Evolutionary conservation across 1,140 invertebrate species (phyloP), one percentile per base, ranked within the genome.

Genomic region (Neodiprion lecontei): DNA sequence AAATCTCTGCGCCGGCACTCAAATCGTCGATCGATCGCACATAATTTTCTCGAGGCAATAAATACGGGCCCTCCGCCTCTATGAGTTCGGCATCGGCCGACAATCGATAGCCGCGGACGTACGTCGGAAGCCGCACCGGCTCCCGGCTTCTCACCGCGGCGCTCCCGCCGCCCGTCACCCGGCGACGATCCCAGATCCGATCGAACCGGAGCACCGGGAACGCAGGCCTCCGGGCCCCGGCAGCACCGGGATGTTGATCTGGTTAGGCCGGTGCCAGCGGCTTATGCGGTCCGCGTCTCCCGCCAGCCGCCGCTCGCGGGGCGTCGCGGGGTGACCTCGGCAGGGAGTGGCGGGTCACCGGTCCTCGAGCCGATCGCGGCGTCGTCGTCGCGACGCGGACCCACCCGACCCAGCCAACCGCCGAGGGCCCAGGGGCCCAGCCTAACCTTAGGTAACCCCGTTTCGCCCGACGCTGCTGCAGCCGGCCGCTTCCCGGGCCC

Each of bases 261-360:
- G 85, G 85, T 86, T 85, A 86, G 83, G 85, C 81, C 79, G 84
- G 80, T 85, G 83, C 80, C 76, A 80, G 74, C 67, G 77, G 80
- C 79, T 78, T 76, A 74, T 76, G 75, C 76, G 77, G 82, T 61
- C 53, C 80, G 78, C 79, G 80, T 75, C 79, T 82, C 82, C 79
- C 77, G 79, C 79, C 78, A 76, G 71, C 74, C 76, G 82, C 81
- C 80, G 81, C 17, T 78, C 75, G 73, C 79, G 83, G 80, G 81
- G 78, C 66, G 79, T 61, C 83, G 85, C 85, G 80, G 82, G 82
- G 85, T 84, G 85, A 86, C 85, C 86, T 86, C 82, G 80, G 79
- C 82, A 85, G 84, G 85, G 86, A 84, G 86, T 87, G 86, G 85
- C 84, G 79, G 85, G 85, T 88, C 85, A 88, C 84, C 84, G 84